Evolutionary conservation across 2,888 invertebrate genomes (phyloP).

Genomic region (Catocala sponsa): DNA sequence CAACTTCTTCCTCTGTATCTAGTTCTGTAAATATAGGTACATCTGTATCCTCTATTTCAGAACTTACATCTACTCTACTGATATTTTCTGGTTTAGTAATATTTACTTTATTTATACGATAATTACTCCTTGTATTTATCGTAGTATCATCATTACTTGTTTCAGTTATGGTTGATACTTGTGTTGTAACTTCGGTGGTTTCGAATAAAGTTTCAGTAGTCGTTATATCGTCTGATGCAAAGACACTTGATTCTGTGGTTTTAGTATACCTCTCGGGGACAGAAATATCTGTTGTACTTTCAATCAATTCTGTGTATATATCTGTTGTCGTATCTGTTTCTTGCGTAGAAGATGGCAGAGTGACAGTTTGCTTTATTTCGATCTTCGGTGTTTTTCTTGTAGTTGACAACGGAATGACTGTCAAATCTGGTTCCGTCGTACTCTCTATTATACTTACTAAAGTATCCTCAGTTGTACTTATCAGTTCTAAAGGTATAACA

Average conservation of each 20-base stretch:
- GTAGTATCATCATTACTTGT: constrained; percentile 27
- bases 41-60: constrained; percentile 60
- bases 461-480: constrained; percentile 76
- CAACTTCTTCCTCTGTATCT: constrained; percentile 68
- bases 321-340: constrained; percentile 48
- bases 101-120: constrained; percentile 7
- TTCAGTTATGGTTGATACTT: constrained; percentile 28
- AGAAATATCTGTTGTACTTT: constrained; percentile 38
- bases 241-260: constrained; percentile 27
- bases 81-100: constrained; percentile 22
- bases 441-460: constrained; percentile 69
- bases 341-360: constrained; percentile 64
- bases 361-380: constrained; percentile 68
- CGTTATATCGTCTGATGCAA: constrained; percentile 20
- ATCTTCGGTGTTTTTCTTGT: constrained; percentile 64
- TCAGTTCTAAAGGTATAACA: constrained; percentile 79
- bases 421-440: constrained; percentile 74
- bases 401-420: constrained; percentile 76
- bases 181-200: constrained; percentile 22
- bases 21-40: constrained; percentile 76
- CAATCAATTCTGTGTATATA: constrained; percentile 38
- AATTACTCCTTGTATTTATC: not conserved
- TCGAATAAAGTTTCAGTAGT: constrained; percentile 30
- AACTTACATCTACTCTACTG: constrained; percentile 43
- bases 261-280: constrained; percentile 32